phyloP scores from a whole-genome alignment of 1,140 invertebrate genomes.

The Caerostris darwini region DNA sequence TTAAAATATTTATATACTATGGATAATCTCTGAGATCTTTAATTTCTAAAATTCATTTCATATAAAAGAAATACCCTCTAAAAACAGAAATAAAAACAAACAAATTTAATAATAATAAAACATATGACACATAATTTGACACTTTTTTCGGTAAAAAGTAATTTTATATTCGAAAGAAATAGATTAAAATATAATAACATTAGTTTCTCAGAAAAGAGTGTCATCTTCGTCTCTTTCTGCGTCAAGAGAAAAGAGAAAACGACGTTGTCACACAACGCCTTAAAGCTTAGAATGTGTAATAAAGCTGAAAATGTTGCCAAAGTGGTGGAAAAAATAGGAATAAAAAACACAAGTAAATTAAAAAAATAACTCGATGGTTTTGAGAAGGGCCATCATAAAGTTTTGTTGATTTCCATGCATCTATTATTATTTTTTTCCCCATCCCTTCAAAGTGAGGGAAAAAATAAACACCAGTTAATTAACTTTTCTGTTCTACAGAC shows the following conservation, averaged over 20 bases:
- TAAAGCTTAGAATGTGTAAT: not conserved
- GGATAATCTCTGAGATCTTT: no score
- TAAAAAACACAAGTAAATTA: not conserved
- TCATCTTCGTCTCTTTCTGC: no score
- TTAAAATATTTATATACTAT: no score
- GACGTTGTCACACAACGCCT: no score
- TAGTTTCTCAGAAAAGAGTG: no score
- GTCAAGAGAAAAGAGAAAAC: no score
- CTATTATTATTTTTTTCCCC: not conserved
- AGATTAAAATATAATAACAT: not conserved
- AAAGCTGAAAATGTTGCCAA: not conserved
- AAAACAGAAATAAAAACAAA: no score
- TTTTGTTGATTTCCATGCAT: not conserved
- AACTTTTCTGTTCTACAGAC: constrained; percentile 1
- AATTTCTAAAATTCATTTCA: no score
- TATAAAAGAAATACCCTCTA: no score
- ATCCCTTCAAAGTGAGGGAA: not conserved
- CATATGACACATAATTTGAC: no score
- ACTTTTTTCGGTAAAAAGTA: not conserved
- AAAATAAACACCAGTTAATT: not conserved
- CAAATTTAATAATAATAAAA: no score
- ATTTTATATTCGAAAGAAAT: not conserved
- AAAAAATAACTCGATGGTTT: not conserved
- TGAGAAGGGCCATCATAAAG: not conserved
- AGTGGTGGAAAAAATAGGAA: not conserved